Evolutionary conservation across 53 echinoderm and acorn worm species (phyloP), one percentile per base, ranked within the genome.

Genomic region (Antedon mediterranea): DNA sequence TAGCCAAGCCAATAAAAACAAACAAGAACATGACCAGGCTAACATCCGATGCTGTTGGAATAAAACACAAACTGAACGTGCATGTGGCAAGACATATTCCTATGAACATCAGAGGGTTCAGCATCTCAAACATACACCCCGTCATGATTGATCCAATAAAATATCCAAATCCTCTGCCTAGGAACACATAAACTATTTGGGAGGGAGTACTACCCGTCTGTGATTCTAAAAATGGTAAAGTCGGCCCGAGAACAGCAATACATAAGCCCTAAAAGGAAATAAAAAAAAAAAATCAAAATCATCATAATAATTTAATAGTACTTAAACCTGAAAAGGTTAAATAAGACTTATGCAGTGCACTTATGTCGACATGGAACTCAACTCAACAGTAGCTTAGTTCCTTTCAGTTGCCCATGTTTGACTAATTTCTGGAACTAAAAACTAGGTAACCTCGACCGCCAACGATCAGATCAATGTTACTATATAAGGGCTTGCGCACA

Each of bases 191-290:
- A 29, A 86, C 83, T 0, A 90, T 43, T 29, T 97, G 90, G 20
- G 74, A 20, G 34, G 78, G 32, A 0, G 88, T 79, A 31, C 82
- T 85, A 23, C 23, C 1, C 15, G 57, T 57, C 57, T 18, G 57
- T 3, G 23, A 3, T 57, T 57, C 57, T 23, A 57, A 57, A 57
- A 11, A 57, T 0, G 70, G 77, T 4, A 97, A 80, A 1, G 91
- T 92, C 2, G 97, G 97, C 0, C 97, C 97, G 29, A 97, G 70
- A 28, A 97, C 77, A 5, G 97, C 79, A 1, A 97, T 30, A 30
- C 88, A 87, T 14, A 92, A 74, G 31, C 97, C 97, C 97, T 92
- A 81, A 13, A 85, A 71, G 28, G 9, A 28, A 27, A 15, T 14
- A 37, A 37, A 37, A 37, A n/a, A n/a, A n/a, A n/a, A n/a, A 37